These are phyloP conservation scores for Chrysodeixis includens DNA, from an alignment of 2,888 invertebrate species.

Conservation along the genomic window DNA sequence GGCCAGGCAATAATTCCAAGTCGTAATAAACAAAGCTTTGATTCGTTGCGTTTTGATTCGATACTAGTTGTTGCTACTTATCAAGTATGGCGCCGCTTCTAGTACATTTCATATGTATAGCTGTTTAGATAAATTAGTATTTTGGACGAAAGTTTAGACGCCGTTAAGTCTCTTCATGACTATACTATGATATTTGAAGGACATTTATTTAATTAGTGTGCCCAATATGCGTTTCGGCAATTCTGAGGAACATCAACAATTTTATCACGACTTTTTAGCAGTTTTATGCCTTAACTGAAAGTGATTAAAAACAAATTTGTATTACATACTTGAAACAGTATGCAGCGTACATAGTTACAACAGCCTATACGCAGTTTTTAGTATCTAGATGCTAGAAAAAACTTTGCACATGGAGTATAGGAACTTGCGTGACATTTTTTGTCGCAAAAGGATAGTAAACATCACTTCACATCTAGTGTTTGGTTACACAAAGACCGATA, in stretches of 20 bases:
- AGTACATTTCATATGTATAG: neutral
- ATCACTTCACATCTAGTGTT: constrained; percentile 49
- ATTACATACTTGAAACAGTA: too few relatives aligned
- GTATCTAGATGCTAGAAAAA: neutral
- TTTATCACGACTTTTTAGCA: too few relatives aligned
- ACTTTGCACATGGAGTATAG: too few relatives aligned
- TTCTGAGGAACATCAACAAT: too few relatives aligned
- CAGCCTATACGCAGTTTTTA: neutral
- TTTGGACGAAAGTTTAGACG: neutral
- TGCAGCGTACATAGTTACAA: too few relatives aligned
- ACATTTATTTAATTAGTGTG: too few relatives aligned
- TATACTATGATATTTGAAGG: neutral
- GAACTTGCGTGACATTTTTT: neutral
- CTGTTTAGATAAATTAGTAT: neutral
- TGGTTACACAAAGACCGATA: constrained; percentile 38
- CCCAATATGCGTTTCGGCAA: too few relatives aligned
- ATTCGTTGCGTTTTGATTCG: constrained; percentile 26
- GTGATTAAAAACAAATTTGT: too few relatives aligned
- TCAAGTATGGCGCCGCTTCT: constrained; percentile 17
- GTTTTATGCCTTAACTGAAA: too few relatives aligned
- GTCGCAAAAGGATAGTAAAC: constrained; percentile 36
- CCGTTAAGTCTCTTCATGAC: neutral
- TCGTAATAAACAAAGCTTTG: constrained; percentile 41
- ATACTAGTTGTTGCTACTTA: constrained; percentile 23
- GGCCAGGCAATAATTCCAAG: constrained; percentile 68